Conservation (phyloP, 2,888 invertebrate genomes). For the Rambutsinella grinnellia region DNA sequence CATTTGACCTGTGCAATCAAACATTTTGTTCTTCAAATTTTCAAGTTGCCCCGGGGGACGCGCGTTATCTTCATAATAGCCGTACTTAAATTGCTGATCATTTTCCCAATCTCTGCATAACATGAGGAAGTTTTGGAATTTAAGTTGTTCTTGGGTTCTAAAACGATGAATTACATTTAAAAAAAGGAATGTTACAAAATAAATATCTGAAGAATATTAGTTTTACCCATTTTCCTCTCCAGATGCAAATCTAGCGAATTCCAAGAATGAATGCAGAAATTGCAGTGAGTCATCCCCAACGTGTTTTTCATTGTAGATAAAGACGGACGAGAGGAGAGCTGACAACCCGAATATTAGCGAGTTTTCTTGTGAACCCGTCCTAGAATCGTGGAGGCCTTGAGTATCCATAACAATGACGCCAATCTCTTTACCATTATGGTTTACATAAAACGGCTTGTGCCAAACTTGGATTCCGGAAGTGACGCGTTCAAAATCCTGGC, state of each 20-base stretch:
- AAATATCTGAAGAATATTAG: too few relatives aligned
- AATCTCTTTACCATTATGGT: neutral
- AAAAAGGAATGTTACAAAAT: too few relatives aligned
- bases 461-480: neutral
- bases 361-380: neutral
- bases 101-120: neutral
- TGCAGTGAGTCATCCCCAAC: conserved; percentile 6
- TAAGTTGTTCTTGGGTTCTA: too few relatives aligned
- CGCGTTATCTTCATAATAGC: conserved; percentile 1
- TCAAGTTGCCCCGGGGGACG: neutral
- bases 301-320: too few relatives aligned
- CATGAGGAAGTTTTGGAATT: conserved; percentile 8
- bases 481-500: neutral
- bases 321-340: too few relatives aligned
- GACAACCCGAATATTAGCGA: neutral
- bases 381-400: neutral
- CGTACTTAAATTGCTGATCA: neutral
- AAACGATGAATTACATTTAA: too few relatives aligned
- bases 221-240: too few relatives aligned
- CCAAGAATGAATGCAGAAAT: conserved; percentile 1
- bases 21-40: neutral
- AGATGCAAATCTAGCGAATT: conserved; percentile 9
- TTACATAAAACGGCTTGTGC: neutral
- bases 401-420: neutral
- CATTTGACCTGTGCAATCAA: neutral